Conservation (phyloP, 2,113 vertebrate genomes). For the Oncorhynchus masou region DNA sequence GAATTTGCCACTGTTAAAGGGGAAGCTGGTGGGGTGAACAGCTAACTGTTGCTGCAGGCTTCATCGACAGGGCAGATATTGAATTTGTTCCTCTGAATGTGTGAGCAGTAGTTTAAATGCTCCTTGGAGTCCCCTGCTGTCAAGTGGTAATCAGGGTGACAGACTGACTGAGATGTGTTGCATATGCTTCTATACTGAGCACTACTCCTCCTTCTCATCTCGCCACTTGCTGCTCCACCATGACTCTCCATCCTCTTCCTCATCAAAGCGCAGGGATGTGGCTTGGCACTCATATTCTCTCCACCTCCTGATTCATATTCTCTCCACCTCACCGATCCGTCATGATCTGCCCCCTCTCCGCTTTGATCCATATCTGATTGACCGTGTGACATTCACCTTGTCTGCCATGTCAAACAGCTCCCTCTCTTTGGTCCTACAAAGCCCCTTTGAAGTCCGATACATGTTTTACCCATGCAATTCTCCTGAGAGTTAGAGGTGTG, state of each 20-base stretch:
- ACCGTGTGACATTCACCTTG: constrained; percentile 13
- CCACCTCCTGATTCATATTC: neutral
- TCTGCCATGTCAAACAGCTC: neutral
- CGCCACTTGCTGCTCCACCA: neutral
- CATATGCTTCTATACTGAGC: no score
- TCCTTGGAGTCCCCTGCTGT: neutral
- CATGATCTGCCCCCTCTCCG: neutral
- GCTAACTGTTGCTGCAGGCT: neutral
- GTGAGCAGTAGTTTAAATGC: neutral
- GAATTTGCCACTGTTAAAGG: no score
- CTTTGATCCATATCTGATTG: constrained; percentile 21
- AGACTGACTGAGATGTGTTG: neutral
- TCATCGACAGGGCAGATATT: no score
- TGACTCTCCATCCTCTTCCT: neutral
- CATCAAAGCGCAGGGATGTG: neutral
- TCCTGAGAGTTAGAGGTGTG: no score
- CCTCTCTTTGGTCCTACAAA: no score
- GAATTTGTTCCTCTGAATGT: neutral
- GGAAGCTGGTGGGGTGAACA: no score
- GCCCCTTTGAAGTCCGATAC: no score
- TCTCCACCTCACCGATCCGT: neutral
- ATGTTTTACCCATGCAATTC: no score
- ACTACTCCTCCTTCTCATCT: neutral
- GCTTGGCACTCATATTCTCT: neutral
- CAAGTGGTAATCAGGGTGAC: constrained; percentile 9